A percentile compares a stretch with the other conserved stretches of the same genome.
These are phyloP conservation scores for Aepyceros melampus DNA, from an alignment of 2,113 vertebrate species.

Conservation along the genomic window DNA sequence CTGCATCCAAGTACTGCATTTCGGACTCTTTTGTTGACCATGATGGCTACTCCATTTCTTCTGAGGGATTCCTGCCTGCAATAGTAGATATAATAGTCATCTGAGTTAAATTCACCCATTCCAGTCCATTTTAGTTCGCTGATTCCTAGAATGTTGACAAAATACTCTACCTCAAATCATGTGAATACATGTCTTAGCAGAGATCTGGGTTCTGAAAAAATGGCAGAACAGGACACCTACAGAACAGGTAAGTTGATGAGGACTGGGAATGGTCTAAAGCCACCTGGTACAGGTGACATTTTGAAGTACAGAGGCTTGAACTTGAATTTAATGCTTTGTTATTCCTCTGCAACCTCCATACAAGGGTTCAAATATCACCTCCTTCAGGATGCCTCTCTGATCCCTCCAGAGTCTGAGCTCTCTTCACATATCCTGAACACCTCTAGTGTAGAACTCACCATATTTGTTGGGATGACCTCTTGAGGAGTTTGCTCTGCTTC, in stretches of 20 bases:
- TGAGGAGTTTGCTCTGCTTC: neutral
- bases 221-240: neutral
- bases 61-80: no score
- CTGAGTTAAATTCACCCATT: no score
- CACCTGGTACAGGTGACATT: neutral
- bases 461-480: neutral
- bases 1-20: no score
- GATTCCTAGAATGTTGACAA: no score
- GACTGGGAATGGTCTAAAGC: neutral
- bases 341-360: neutral
- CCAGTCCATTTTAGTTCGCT: no score
- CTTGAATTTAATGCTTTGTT: neutral
- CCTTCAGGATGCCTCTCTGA: neutral
- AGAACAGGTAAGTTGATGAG: neutral
- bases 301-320: neutral
- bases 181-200: neutral
- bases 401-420: neutral
- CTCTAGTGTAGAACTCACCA: neutral
- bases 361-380: neutral
- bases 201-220: constrained; percentile 2
- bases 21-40: no score
- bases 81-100: no score
- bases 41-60: no score
- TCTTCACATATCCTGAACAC: neutral
- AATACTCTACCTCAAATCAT: neutral